phyloP scores from a whole-genome alignment of 1,140 invertebrate genomes.

The Drosophila albomicans region DNA sequence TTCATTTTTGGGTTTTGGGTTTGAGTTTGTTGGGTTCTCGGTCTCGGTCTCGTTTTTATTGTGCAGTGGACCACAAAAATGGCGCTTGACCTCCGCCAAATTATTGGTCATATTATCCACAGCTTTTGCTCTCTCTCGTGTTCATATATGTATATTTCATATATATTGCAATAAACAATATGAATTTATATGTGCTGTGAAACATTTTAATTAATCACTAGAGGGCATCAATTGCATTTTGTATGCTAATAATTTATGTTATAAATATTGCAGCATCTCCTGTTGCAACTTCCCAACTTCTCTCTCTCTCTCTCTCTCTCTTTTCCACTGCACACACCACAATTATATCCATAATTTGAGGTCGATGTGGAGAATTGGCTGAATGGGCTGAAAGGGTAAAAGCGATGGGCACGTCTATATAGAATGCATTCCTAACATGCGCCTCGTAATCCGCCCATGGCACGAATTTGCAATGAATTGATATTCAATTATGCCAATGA shows the following conservation, averaged over 20 bases:
- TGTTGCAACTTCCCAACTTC: slow-evolving; percentile 12
- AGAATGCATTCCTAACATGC: not conserved
- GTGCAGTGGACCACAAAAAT: slow-evolving; percentile 54
- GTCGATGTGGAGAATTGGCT: slow-evolving; percentile 7
- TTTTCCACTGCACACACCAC: not conserved
- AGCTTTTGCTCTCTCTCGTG: not conserved
- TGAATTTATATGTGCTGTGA: slow-evolving; percentile 76
- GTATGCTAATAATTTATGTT: slow-evolving; percentile 77
- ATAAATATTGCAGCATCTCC: slow-evolving; percentile 73
- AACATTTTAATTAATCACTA: slow-evolving; percentile 82
- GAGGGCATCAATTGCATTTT: slow-evolving; percentile 83
- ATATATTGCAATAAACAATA: slow-evolving; percentile 72
- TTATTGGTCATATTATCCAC: slow-evolving; percentile 28
- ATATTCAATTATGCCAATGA: slow-evolving; percentile 79
- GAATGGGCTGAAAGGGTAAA: not conserved
- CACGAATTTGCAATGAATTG: slow-evolving; percentile 73
- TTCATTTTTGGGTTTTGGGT: not conserved
- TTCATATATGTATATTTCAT: slow-evolving; percentile 3
- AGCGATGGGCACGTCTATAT: not conserved
- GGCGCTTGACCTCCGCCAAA: slow-evolving; percentile 48
- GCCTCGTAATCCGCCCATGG: slow-evolving; percentile 8
- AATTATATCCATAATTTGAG: slow-evolving; percentile 57
- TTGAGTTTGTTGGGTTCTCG: not conserved
- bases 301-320: too few species aligned
- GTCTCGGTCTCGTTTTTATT: slow-evolving; percentile 6